Conservation (phyloP, 2,888 invertebrate species). For the Cerastoderma edule region DNA sequence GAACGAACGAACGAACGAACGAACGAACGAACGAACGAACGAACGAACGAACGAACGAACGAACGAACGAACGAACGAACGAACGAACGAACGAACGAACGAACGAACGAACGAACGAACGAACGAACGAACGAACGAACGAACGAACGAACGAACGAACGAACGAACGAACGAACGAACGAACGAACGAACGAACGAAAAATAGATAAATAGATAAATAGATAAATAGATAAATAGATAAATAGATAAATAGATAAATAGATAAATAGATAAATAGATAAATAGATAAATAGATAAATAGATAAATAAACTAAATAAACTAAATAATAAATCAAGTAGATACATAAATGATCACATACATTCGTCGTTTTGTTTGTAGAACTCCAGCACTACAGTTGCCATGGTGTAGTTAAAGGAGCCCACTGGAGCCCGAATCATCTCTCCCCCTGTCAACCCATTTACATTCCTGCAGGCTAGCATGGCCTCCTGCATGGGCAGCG, state of each 20-base stretch:
- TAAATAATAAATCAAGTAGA: background rate
- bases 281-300: background rate
- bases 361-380: conserved; percentile 12
- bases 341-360: conserved; percentile 19
- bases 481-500: conserved; percentile 20
- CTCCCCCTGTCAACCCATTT: conserved; percentile 4
- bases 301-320: background rate
- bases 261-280: background rate
- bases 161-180: background rate
- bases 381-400: background rate
- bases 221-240: background rate
- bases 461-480: conserved; percentile 8
- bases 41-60: background rate
- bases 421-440: background rate
- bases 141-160: background rate
- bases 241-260: background rate
- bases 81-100: background rate
- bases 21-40: background rate
- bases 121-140: background rate
- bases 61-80: background rate
- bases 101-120: background rate
- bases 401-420: conserved; percentile 15
- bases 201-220: background rate
- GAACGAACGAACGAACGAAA: background rate
- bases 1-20: background rate